Conservation (phyloP, 2,797 vertebrate species). For the Liparis tanakae region DNA sequence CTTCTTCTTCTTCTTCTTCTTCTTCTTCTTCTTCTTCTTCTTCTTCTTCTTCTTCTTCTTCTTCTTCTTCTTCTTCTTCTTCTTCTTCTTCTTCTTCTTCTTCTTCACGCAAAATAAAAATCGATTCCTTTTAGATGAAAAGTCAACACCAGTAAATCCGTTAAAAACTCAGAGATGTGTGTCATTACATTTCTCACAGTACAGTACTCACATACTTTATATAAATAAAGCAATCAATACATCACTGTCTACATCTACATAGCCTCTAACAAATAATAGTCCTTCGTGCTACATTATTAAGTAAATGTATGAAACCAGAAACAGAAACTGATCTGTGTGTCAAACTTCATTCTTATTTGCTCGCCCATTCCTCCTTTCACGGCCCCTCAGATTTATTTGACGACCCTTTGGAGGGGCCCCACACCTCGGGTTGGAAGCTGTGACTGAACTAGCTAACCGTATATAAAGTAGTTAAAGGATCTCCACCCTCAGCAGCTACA, state of each 20-base stretch:
- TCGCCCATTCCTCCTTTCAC: not conserved
- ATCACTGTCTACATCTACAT: not conserved
- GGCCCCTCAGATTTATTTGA: not conserved
- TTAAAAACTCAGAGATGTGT: constrained; percentile 16
- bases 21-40: constrained; percentile 11
- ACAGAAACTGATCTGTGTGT: not conserved
- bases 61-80: not conserved
- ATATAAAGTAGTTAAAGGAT: not conserved
- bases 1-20: not conserved
- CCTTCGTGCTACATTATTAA: not conserved
- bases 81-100: constrained; percentile 23
- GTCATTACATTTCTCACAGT: constrained; percentile 19
- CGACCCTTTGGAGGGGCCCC: not conserved
- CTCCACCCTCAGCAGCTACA: not conserved
- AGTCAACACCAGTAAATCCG: constrained; percentile 57
- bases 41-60: not conserved
- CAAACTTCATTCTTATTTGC: not conserved
- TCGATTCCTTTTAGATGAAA: constrained; percentile 71
- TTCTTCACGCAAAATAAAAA: constrained; percentile 13
- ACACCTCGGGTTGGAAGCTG: not conserved
- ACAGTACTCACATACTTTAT: not conserved
- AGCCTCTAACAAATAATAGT: not conserved
- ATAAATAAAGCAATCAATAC: not conserved
- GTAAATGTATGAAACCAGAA: not conserved
- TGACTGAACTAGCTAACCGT: not conserved